Percentiles rank a stretch among this genome's conserved stretches.
These are phyloP conservation scores for Barbus barbus DNA, from an alignment of 2,113 vertebrate species.

Conservation along the genomic window DNA sequence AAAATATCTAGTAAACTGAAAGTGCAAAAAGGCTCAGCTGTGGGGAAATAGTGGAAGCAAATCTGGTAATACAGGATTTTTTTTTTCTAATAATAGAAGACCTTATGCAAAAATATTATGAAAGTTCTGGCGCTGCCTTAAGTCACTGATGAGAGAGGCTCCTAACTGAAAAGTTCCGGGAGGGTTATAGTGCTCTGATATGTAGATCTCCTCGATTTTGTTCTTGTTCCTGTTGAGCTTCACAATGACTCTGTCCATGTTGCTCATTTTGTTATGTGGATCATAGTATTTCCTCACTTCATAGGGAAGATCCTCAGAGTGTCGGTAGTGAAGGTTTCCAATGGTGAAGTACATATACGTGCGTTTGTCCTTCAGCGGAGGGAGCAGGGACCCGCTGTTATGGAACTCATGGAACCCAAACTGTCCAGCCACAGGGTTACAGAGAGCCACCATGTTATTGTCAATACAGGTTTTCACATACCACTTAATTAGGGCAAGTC, in stretches of 20 bases:
- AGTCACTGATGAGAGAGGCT: constrained; percentile 55
- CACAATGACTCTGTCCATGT: constrained; percentile 73
- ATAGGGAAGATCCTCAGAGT: constrained; percentile 60
- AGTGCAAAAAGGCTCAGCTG: neutral
- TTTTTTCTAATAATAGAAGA: neutral
- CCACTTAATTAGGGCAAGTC: constrained; percentile 66
- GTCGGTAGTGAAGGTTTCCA: constrained; percentile 65
- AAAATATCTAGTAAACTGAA: constrained; percentile 13
- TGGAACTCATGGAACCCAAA: constrained; percentile 68
- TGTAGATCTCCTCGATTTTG: constrained; percentile 62
- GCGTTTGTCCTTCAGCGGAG: constrained; percentile 54
- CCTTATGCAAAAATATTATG: neutral
- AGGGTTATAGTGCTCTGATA: constrained; percentile 67
- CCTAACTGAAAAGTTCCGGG: constrained; percentile 64
- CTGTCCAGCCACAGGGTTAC: constrained; percentile 53
- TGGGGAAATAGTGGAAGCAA: constrained; percentile 18
- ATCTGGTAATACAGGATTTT: neutral
- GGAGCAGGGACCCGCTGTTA: constrained; percentile 62
- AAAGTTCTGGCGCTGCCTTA: neutral
- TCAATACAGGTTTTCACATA: constrained; percentile 67
- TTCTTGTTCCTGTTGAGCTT: constrained; percentile 67
- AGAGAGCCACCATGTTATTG: constrained; percentile 72
- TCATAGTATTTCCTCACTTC: constrained; percentile 66
- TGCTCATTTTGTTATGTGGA: constrained; percentile 59
- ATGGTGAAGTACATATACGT: constrained; percentile 65